Base-by-base conservation (phyloP, 2,797 vertebrate genomes). In the Poecilia picta region DNA sequence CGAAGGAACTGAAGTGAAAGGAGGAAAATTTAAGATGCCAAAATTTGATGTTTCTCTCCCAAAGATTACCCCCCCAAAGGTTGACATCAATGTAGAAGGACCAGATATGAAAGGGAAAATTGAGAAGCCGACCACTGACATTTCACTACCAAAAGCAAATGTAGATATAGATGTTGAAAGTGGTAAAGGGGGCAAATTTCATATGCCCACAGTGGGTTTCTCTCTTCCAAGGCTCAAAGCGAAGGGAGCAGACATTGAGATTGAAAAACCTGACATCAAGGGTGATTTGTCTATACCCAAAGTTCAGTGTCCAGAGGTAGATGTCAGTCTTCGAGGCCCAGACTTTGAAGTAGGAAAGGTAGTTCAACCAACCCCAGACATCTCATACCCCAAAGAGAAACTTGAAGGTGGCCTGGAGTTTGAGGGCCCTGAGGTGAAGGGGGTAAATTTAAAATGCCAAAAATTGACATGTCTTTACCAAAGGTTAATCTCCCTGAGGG, bases 41-140 rank as follows among this genome's bases (percentile, higher is more conserved):
- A 87, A 76, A 83, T 11, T 93, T 72, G 92, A 89, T n/a, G 12
- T 94, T 78, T 92, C 88, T 36, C 70, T 93, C 31, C 88, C 90
- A 81, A 89, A 89, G 41, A 36, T 85, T 2, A 87, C 84, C 15
- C 12, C 85, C 1, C 82, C 89, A 74, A 83, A 92, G 36, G 82
- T 77, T 36, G 80, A 80, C 28, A 4, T 87, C 28, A 81, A 84
- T 49, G 4, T 84, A 8, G 71, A 91, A 75, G 87, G 87, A 36
- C 76, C 92, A 73, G 89, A 93, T 1, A 23, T 93, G 0, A 88
- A 85, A 46, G 80, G 59, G 6, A 89, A 83, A 20, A 25, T 88
- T 39, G 73, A 87, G 3, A 89, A 95, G 55, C 95, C 94, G 0
- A 85, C 74, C 71, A 72, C 86, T 15, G 89, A 95, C 0, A 77